These are phyloP conservation scores for Orbicella faveolata DNA, from an alignment of 64 coral and sea anemone genomes.

Conservation along the genomic window DNA sequence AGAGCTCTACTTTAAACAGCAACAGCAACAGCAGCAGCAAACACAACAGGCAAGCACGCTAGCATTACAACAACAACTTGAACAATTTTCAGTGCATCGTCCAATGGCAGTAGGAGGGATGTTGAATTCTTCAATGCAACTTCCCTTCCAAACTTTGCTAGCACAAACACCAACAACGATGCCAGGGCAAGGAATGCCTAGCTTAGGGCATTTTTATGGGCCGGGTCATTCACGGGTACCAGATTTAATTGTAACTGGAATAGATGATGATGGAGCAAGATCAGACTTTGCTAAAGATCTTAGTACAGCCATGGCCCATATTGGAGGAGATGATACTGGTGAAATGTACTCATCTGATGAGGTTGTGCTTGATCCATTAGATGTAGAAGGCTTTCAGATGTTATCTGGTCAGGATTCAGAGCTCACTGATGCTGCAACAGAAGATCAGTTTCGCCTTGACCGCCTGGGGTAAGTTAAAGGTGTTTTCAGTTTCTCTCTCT, in stretches of 20 bases:
- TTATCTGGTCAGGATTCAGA: conserved; percentile 70
- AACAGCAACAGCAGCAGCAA: conserved; percentile 19
- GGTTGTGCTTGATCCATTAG: conserved; percentile 58
- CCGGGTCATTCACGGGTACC: conserved; percentile 42
- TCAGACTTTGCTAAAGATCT: conserved; percentile 65
- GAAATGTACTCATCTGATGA: conserved; percentile 54
- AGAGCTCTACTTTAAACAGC: conserved; percentile 44
- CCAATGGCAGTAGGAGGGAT: conserved; percentile 2
- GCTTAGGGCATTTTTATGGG: conserved; percentile 49
- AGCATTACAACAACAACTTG: conserved; percentile 44
- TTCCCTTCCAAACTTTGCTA: conserved; percentile 39
- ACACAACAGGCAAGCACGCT: conserved; percentile 10
- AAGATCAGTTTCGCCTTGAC: conserved; percentile 72
- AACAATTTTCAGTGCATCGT: conserved; percentile 46
- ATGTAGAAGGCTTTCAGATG: conserved; percentile 70
- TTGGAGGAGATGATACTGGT: conserved; percentile 31
- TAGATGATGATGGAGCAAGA: conserved; percentile 54
- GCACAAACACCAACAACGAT: conserved; percentile 17
- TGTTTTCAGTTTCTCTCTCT: neutral
- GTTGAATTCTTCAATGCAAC: conserved; percentile 47
- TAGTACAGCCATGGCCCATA: conserved; percentile 51
- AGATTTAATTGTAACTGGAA: conserved; percentile 60
- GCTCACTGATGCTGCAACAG: conserved; percentile 64
- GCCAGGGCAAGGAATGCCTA: conserved; percentile 20
- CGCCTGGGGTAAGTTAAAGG: conserved; percentile 44